Base-by-base conservation (phyloP, 2,797 vertebrate species). In the Gadopsis marmoratus region DNA sequence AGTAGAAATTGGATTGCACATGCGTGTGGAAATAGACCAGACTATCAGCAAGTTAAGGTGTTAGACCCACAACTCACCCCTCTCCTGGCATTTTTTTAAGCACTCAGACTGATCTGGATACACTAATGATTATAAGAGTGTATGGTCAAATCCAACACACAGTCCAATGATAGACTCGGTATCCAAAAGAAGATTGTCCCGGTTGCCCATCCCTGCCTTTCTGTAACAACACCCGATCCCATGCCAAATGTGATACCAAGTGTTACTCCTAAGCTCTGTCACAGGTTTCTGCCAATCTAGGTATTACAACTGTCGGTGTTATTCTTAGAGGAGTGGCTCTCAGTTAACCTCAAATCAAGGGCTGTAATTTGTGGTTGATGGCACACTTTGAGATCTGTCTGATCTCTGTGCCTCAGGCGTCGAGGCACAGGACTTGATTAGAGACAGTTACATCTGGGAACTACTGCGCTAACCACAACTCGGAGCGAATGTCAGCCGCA, bases 281-380 rank as follows among this genome's bases (percentile, higher is more conserved):
- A 72, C 89, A 91, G 92, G 90, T 94, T 91, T 83, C 90, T 93
- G 92, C 88, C 92, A 89, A 88, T 90, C 88, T 92, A 91, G 93
- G 94, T 93, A 93, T 94, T 95, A 89, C 89, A 87, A 91, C 91
- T 93, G 93, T 94, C 93, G 93, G 83, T 95, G 94, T 95, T 96
- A 93, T 96, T 94, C 90, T 94, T 90, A 91, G 92, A 95, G 92
- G 95, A 94, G 93, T 93, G 95, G 92, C 93, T 94, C 90, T 91
- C 94, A 94, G 94, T 96, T 95, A 96, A 96, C 95, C 95, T 92
- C 94, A 94, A 96, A 95, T 96, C 96, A 95, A 95, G 94, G 91
- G 93, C 93, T 93, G 94, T 96, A 96, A 97, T 97, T 97, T 96
- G 94, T 95, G 95, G 93, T 93, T 95, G 95, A 96, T 94, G 94